phyloP scores from a whole-genome alignment of 2,888 invertebrate species.

The Lithophane ornitopus region DNA sequence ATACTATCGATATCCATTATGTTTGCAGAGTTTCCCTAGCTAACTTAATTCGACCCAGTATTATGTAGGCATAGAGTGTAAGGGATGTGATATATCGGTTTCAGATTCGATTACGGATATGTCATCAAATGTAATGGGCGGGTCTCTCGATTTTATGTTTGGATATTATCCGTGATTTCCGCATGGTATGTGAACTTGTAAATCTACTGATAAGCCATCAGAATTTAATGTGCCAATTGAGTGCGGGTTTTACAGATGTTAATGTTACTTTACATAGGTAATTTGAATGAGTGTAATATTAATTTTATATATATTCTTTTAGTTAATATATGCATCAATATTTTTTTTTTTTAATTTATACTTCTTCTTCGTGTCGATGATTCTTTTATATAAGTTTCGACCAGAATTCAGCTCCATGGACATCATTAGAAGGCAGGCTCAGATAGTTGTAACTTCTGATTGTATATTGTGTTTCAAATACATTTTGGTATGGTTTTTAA shows the following conservation, averaged over 20 bases:
- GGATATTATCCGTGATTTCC: conserved; percentile 47
- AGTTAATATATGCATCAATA: too few relatives aligned
- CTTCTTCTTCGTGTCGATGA: background rate
- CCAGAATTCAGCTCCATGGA: background rate
- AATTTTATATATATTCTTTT: background rate
- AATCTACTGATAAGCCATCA: conserved; percentile 47
- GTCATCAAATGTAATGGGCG: conserved; percentile 59
- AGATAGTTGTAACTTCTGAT: background rate
- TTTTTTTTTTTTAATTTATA: too few relatives aligned
- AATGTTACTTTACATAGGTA: conserved; percentile 4
- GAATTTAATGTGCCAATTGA: conserved; percentile 28
- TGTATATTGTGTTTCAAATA: background rate
- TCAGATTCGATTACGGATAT: conserved; percentile 63
- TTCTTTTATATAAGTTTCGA: background rate
- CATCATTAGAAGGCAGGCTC: background rate
- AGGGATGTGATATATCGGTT: conserved; percentile 48
- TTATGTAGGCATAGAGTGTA: conserved; percentile 2
- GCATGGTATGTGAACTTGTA: conserved; percentile 36
- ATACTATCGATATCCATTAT: too few relatives aligned
- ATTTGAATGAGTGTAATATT: background rate
- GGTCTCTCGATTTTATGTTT: conserved; percentile 52
- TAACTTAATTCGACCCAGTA: too few relatives aligned
- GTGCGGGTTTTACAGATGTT: background rate
- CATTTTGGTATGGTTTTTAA: too few relatives aligned
- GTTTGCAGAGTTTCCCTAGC: too few relatives aligned